These are phyloP conservation scores for Chrysolina oricalcia DNA, from an alignment of 2,888 invertebrate species.

Conservation along the genomic window DNA sequence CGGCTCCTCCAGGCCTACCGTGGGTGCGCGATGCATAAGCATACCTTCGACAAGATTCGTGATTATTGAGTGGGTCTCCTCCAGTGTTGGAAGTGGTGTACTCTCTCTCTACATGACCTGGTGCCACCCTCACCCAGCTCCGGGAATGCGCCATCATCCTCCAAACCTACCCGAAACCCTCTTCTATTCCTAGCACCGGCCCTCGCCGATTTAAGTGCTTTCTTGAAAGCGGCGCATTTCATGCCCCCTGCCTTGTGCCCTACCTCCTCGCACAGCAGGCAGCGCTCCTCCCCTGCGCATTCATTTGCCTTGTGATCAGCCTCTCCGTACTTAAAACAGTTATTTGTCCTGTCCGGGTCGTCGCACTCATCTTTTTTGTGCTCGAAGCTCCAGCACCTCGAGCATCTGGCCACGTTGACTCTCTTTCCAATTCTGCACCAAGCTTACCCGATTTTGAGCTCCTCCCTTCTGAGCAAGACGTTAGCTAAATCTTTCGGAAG, in stretches of 20 bases:
- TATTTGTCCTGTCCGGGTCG: not conserved
- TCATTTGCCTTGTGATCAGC: not conserved
- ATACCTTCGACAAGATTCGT: not conserved
- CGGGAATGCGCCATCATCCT: not conserved
- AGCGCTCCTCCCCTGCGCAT: constrained; percentile 4
- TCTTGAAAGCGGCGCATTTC: too few species aligned
- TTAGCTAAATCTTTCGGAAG: not conserved
- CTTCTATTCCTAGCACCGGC: not conserved
- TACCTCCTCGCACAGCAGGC: constrained; percentile 6
- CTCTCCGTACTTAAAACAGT: constrained; percentile 12
- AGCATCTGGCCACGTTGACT: not conserved
- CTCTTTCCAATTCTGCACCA: not conserved
- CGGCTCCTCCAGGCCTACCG: not conserved
- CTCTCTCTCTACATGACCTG: not conserved
- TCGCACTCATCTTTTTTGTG: not conserved
- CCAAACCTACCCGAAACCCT: not conserved
- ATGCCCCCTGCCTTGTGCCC: constrained; percentile 20
- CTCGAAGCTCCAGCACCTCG: not conserved
- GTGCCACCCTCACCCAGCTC: not conserved
- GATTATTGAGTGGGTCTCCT: not conserved
- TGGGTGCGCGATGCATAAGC: not conserved
- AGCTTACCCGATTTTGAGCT: not conserved
- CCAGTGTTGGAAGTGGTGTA: not conserved
- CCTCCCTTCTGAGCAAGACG: not conserved
- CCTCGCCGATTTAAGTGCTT: constrained; percentile 32